Conservation (phyloP, 2,113 vertebrate species). For the Poeciliopsis turrubarensis region DNA sequence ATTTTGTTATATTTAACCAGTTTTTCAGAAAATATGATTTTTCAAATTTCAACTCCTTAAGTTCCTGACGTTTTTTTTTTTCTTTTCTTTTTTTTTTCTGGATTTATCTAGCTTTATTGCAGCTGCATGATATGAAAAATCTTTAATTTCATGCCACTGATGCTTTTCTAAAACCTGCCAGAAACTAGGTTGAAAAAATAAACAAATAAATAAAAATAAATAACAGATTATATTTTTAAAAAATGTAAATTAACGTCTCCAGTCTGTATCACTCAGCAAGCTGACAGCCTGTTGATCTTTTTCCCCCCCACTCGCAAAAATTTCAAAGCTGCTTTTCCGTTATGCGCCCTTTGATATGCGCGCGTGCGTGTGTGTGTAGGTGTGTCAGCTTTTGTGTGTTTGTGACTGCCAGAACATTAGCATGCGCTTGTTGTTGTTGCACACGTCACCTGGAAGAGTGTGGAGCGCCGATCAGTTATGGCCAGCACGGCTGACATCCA, state of each 20-base stretch:
- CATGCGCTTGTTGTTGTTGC: conserved; percentile 7
- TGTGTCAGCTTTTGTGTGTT: too few relatives aligned
- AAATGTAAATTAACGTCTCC: neutral
- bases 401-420: neutral
- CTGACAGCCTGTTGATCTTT: neutral
- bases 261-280: neutral
- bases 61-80: too few relatives aligned
- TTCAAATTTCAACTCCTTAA: too few relatives aligned
- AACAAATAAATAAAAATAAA: too few relatives aligned
- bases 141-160: neutral
- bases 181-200: neutral
- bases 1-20: too few relatives aligned
- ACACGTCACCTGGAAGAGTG: conserved; percentile 88
- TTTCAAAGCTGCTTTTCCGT: conserved; percentile 3
- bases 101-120: neutral
- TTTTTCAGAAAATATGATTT: too few relatives aligned
- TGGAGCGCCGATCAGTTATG: conserved; percentile 97
- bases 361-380: neutral
- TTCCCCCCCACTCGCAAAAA: neutral
- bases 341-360: neutral
- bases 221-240: neutral
- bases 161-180: neutral
- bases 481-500: conserved; percentile 99
- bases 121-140: neutral
- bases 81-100: too few relatives aligned